phyloP scores from a whole-genome alignment of 2,113 vertebrate species.

The Cephalopholis sonnerati region DNA sequence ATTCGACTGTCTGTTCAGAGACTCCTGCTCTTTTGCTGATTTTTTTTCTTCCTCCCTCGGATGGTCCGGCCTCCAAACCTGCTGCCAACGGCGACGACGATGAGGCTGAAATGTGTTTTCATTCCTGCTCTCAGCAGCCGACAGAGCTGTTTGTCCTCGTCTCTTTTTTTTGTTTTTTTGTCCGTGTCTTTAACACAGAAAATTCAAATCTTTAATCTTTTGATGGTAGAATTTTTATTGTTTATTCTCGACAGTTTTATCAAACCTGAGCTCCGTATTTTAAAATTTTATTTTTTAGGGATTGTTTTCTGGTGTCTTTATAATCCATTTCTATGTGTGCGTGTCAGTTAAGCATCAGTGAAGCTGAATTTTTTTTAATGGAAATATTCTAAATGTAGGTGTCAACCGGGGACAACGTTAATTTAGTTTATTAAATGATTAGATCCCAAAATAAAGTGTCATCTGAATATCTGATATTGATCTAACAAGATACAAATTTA shows the following conservation, averaged over 20 bases:
- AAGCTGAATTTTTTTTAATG: slow-evolving; percentile 9
- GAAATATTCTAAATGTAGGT: not conserved
- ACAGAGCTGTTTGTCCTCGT: slow-evolving; percentile 4
- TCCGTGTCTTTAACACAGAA: not conserved
- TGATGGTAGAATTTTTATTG: not conserved
- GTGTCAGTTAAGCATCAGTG: slow-evolving; percentile 1
- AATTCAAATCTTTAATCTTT: not conserved
- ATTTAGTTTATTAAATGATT: not conserved
- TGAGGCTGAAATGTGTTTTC: slow-evolving; percentile 34
- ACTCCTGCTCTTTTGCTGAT: slow-evolving; percentile 21
- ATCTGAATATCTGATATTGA: not conserved
- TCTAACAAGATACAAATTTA: not conserved
- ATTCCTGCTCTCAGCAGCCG: slow-evolving; percentile 33
- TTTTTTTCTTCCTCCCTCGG: not conserved
- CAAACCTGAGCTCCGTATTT: no score
- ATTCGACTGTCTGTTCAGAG: slow-evolving; percentile 36
- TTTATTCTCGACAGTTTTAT: not conserved
- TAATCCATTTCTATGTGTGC: not conserved
- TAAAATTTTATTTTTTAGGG: not conserved
- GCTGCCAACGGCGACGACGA: slow-evolving; percentile 34
- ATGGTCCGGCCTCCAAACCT: slow-evolving; percentile 46
- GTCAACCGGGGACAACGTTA: no score
- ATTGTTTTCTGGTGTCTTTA: not conserved
- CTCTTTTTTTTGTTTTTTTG: not conserved
- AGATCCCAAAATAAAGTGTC: not conserved